Evolutionary conservation across 1,140 invertebrate genomes (phyloP).

Genomic region (Polypedilum pembai): DNA sequence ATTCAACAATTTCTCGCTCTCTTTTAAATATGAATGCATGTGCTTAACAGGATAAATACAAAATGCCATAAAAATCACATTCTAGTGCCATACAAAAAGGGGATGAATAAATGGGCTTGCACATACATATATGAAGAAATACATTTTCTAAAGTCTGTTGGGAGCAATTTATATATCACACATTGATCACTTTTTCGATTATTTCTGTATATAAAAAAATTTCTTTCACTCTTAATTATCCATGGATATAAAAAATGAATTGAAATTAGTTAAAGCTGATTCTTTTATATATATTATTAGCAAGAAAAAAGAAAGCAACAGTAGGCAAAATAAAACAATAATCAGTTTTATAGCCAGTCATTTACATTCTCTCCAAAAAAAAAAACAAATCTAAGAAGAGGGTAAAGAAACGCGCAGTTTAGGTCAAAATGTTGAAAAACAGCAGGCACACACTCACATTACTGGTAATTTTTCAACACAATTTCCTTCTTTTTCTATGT

Average conservation of each 20-base stretch:
- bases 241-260: background rate
- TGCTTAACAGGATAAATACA: background rate
- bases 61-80: slow-evolving; percentile 18
- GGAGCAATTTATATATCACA: background rate
- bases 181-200: slow-evolving; percentile 4
- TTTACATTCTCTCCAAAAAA: background rate
- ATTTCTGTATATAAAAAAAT: background rate
- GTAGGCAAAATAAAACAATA: slow-evolving; percentile 5
- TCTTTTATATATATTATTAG: background rate
- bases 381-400: background rate
- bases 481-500: background rate
- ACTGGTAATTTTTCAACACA: background rate
- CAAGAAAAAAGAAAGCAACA: background rate
- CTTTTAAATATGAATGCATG: background rate
- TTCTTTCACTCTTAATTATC: background rate
- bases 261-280: background rate
- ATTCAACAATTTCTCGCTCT: background rate
- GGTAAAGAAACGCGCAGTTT: background rate
- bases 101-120: background rate
- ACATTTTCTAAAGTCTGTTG: background rate
- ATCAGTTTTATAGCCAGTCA: slow-evolving; percentile 10
- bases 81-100: background rate
- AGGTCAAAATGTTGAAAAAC: slow-evolving; percentile 1
- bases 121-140: background rate
- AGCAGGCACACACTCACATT: background rate